Evolutionary conservation across 2,113 vertebrate genomes (phyloP).

Genomic region (Platysteira castanea): DNA sequence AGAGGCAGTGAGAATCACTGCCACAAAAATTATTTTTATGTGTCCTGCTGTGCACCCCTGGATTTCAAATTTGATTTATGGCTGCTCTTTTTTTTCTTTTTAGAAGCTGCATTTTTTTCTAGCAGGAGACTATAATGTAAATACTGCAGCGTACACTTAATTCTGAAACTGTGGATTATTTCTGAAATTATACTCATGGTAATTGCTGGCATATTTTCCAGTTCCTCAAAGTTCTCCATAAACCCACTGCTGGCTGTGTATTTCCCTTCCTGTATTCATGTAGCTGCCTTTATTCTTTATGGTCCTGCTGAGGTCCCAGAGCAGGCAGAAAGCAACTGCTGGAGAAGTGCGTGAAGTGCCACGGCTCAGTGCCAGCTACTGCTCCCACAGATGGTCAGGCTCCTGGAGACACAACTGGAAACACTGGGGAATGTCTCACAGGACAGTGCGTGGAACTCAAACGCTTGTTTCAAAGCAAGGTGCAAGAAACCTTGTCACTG

Average conservation of each 20-base stretch:
- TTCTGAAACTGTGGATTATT: constrained; percentile 13
- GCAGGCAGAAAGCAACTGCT: background rate
- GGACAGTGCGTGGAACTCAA: background rate
- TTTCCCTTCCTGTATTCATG: background rate
- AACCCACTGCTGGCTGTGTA: background rate
- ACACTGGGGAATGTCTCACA: background rate
- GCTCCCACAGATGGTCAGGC: background rate
- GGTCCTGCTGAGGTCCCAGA: background rate
- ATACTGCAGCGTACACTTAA: background rate
- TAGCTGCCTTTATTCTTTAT: constrained; percentile 15
- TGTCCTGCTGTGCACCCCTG: constrained; percentile 27
- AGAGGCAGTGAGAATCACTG: background rate
- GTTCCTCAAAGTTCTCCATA: constrained; percentile 30
- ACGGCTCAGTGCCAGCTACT: background rate
- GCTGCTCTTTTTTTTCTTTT: background rate
- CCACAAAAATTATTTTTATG: constrained; percentile 36
- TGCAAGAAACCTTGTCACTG: background rate
- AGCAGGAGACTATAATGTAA: background rate
- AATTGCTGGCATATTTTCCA: constrained; percentile 29
- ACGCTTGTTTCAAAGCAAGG: background rate
- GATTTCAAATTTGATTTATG: constrained; percentile 26
- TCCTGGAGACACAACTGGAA: background rate
- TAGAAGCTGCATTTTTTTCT: background rate
- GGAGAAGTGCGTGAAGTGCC: background rate
- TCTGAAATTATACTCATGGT: constrained; percentile 26